Percentiles rank a stretch among this genome's conserved stretches.
These are phyloP conservation scores for Notarius lentiginosus DNA, from an alignment of 2,113 vertebrate species.

Conservation along the genomic window DNA sequence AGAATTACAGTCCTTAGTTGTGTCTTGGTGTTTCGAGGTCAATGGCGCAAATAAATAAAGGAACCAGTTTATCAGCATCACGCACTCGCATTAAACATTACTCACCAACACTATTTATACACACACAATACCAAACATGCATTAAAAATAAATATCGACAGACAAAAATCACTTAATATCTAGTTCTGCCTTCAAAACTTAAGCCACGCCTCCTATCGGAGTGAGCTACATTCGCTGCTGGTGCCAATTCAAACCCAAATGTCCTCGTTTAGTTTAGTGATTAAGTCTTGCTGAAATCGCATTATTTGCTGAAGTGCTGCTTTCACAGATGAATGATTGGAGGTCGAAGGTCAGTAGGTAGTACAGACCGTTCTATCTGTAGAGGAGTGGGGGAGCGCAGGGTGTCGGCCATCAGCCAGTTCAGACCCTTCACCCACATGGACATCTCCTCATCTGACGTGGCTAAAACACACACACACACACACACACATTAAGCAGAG, in stretches of 20 bases:
- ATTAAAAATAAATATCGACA: neutral
- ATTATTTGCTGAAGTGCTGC: neutral
- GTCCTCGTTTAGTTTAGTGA: neutral
- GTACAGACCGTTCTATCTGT: conserved; percentile 89
- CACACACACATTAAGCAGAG: neutral
- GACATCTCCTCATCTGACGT: conserved; percentile 95
- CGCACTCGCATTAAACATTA: neutral
- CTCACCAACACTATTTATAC: neutral
- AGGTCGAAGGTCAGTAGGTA: neutral
- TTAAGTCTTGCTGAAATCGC: neutral
- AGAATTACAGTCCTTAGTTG: neutral
- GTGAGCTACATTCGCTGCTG: neutral
- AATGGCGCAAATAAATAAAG: neutral
- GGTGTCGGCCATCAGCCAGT: conserved; percentile 89
- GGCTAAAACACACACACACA: conserved; percentile 69
- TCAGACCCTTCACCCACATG: conserved; percentile 98
- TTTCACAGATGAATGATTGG: neutral
- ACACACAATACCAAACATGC: neutral
- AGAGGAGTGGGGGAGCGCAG: conserved; percentile 88
- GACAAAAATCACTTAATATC: neutral
- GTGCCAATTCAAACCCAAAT: neutral
- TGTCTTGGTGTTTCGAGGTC: neutral
- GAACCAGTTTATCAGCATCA: neutral
- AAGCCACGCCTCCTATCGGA: neutral
- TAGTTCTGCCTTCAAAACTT: neutral